phyloP scores from a whole-genome alignment of 2,888 invertebrate species.

The Julus scandinavius region DNA sequence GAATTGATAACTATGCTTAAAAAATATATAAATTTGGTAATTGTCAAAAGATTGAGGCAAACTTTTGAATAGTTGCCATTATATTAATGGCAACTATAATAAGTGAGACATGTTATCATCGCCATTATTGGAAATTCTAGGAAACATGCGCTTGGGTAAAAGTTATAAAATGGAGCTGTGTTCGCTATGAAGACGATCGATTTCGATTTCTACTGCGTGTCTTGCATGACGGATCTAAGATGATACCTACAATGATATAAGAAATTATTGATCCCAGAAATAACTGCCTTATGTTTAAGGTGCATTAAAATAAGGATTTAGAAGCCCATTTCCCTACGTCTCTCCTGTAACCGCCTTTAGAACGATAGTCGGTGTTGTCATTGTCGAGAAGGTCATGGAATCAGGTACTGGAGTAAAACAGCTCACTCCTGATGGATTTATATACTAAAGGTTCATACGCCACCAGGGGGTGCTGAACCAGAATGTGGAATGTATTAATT shows the following conservation, averaged over 20 bases:
- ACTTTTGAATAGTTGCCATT: too few relatives aligned
- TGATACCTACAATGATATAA: not conserved
- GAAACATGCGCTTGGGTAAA: not conserved
- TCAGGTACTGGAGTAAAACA: not conserved
- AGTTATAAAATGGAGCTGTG: not conserved
- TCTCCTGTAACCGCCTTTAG: not conserved
- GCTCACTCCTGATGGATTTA: not conserved
- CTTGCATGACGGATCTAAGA: not conserved
- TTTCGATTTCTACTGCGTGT: not conserved
- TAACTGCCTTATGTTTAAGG: not conserved
- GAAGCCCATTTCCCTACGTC: not conserved
- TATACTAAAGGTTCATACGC: too few relatives aligned
- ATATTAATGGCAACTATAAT: too few relatives aligned
- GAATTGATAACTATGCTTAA: too few relatives aligned
- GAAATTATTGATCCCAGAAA: not conserved
- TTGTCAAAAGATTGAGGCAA: too few relatives aligned
- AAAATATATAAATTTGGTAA: too few relatives aligned
- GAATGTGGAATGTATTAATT: too few relatives aligned
- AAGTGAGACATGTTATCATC: too few relatives aligned
- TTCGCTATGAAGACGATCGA: not conserved
- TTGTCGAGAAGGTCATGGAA: too few relatives aligned
- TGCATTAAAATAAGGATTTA: not conserved
- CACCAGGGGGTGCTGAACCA: too few relatives aligned
- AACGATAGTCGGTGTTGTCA: too few relatives aligned
- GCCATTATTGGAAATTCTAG: too few relatives aligned